A percentile compares a stretch with the other conserved stretches of the same genome.
Conservation (phyloP, 2,888 invertebrate species). For the Lacanobia wlatinum region DNA sequence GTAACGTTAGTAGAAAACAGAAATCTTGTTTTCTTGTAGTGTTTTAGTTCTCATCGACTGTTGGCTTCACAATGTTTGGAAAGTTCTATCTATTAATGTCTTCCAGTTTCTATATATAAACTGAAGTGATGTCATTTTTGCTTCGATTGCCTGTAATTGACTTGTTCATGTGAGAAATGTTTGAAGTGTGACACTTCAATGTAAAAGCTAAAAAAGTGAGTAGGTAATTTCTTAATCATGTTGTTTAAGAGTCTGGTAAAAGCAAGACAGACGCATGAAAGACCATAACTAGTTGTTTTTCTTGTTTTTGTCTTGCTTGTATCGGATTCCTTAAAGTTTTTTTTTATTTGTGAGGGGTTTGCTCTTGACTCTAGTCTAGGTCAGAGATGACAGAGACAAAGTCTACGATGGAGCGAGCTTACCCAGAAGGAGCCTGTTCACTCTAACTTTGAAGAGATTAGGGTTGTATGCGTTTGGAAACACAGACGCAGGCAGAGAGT, state of each 20-base stretch:
- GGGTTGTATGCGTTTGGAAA: too few relatives aligned
- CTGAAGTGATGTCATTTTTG: slow-evolving; percentile 39
- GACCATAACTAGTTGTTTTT: background rate
- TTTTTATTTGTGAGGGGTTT: too few relatives aligned
- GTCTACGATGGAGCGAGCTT: too few relatives aligned
- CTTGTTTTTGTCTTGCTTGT: background rate
- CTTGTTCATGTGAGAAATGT: slow-evolving; percentile 21
- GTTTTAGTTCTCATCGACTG: slow-evolving; percentile 60
- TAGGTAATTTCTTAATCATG: background rate
- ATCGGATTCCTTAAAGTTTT: background rate
- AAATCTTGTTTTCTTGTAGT: slow-evolving; percentile 56
- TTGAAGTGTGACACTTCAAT: slow-evolving; percentile 4
- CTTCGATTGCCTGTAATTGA: slow-evolving; percentile 30
- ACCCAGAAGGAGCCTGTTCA: too few relatives aligned
- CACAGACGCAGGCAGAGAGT: too few relatives aligned
- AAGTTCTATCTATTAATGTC: slow-evolving; percentile 47
- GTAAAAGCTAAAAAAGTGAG: background rate
- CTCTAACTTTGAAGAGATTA: too few relatives aligned
- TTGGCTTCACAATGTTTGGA: slow-evolving; percentile 60
- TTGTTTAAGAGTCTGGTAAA: background rate
- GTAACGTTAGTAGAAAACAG: slow-evolving; percentile 48
- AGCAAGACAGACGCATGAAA: background rate
- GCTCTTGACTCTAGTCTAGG: too few relatives aligned
- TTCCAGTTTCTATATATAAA: slow-evolving; percentile 40
- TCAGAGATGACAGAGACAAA: too few relatives aligned